Base-by-base conservation (phyloP, 1,140 invertebrate species). In the Pseudoatta argentina region DNA sequence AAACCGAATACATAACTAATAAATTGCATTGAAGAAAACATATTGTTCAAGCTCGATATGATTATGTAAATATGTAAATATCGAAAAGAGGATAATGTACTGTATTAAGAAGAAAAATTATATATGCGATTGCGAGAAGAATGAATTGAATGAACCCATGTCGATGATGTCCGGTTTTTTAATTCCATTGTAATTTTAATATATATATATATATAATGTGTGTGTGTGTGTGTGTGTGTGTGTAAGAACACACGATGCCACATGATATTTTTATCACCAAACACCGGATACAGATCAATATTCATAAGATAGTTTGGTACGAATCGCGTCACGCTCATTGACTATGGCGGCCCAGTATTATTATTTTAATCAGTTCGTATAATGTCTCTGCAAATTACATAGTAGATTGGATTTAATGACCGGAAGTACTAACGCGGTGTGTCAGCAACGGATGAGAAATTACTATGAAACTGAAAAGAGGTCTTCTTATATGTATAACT, bases 371-470 rank as follows among this genome's bases (percentile, higher is more conserved):
- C 90, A 91, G 91, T 71, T 61, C 59, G 85, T 87, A 89, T 91
- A 91, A 91, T 91, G 89, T 91, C 89, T 91, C 87, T 89, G 90
- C 89, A 89, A 91, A 91, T 91, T 91, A 89, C 90, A 91, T 66
- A 88, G 85, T 78, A 64, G 76, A 64, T 88, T 76, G 51, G 77
- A 87, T 71, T 77, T 92, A 93, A 93, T 91, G 85, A 93, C 91
- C 89, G 90, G 90, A 91, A 91, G 89, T 73, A 81, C 82, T 83
- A 86, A 64, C 81, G 39, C 71, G 69, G 67, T 89, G 88, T 27
- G 79, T 72, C 61, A 83, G 66, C 86, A 81, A 90, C 89, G 89
- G 88, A 90, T 88, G 89, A 90, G 86, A 75, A 90, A 87, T 90
- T 81, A 90, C 86, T 78, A 75, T 73, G 76, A 44, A 63, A 88